phyloP scores from a whole-genome alignment of 2,797 vertebrate species.

The Triplophysa bombifrons region DNA sequence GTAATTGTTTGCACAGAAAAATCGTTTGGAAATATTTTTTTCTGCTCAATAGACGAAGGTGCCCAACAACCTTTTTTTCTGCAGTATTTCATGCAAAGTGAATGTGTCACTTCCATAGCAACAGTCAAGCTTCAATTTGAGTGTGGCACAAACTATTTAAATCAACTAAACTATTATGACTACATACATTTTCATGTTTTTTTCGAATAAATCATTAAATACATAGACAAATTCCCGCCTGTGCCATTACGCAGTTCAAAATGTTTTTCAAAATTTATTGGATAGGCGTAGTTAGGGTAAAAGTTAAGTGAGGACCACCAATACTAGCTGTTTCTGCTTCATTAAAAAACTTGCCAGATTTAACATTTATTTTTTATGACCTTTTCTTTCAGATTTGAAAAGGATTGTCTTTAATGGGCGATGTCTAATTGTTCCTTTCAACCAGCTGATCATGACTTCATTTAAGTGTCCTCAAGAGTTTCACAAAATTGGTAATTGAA shows the following conservation, averaged over 20 bases:
- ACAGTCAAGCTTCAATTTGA: too few species aligned
- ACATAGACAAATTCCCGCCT: constrained; percentile 30
- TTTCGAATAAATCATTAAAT: constrained; percentile 42
- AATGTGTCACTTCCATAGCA: too few species aligned
- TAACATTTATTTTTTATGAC: neutral
- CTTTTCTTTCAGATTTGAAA: neutral
- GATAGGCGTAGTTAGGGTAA: neutral
- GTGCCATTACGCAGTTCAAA: constrained; percentile 10
- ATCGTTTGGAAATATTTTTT: too few species aligned
- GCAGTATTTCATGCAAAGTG: constrained; percentile 12
- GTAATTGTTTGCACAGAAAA: neutral
- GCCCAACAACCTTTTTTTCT: constrained; percentile 11
- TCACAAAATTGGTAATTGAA: constrained; percentile 40
- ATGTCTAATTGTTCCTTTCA: constrained; percentile 18
- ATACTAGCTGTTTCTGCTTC: neutral
- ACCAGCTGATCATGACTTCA: constrained; percentile 22
- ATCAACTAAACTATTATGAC: constrained; percentile 36
- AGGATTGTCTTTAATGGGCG: neutral
- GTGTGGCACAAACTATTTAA: constrained; percentile 15
- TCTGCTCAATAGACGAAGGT: neutral
- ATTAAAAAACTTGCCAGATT: neutral
- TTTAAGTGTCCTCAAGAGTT: constrained; percentile 20
- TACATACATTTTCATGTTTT: constrained; percentile 17
- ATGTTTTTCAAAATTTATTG: neutral
- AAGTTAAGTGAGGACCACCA: neutral